phyloP scores from a whole-genome alignment of 1,140 invertebrate species.

The Drosophila yakuba region DNA sequence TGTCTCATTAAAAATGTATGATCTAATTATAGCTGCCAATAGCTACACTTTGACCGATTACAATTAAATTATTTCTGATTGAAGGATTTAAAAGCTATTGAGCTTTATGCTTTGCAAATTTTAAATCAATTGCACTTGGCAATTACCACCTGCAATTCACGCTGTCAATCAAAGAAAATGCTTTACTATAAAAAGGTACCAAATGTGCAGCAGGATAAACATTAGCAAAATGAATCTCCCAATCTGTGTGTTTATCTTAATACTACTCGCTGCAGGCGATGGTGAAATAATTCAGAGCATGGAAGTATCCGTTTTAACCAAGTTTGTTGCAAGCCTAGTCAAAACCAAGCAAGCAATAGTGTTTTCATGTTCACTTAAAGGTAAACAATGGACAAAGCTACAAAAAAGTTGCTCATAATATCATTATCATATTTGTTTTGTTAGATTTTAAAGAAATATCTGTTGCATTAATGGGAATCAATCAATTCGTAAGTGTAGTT shows the following conservation, averaged over 20 bases:
- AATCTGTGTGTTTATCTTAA: conserved; percentile 5
- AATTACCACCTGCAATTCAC: conserved; percentile 43
- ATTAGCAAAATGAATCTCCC: conserved; percentile 36
- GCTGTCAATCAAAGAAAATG: conserved; percentile 56
- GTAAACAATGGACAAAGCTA: conserved; percentile 13
- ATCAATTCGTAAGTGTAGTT: conserved; percentile 54
- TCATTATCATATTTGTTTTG: no score
- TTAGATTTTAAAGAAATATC: conserved; percentile 23
- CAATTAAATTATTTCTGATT: not conserved
- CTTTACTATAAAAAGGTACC: conserved; percentile 34
- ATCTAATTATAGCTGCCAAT: not conserved
- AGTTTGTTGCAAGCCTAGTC: conserved; percentile 41
- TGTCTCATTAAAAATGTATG: not conserved
- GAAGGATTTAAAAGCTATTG: not conserved
- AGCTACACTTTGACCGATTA: not conserved
- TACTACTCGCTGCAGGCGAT: not conserved
- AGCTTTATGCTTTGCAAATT: not conserved
- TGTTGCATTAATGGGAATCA: conserved; percentile 36
- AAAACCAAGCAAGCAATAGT: conserved; percentile 48
- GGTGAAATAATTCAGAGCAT: conserved; percentile 15
- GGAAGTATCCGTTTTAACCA: conserved; percentile 43
- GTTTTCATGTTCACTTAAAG: conserved; percentile 52
- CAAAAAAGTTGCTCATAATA: not conserved
- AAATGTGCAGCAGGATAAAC: not conserved
- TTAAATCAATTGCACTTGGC: not conserved